Percentiles rank a stretch among this genome's conserved stretches.
Evolutionary conservation across 2,888 invertebrate genomes (phyloP).

Genomic region (Steinernema hermaphroditum): DNA sequence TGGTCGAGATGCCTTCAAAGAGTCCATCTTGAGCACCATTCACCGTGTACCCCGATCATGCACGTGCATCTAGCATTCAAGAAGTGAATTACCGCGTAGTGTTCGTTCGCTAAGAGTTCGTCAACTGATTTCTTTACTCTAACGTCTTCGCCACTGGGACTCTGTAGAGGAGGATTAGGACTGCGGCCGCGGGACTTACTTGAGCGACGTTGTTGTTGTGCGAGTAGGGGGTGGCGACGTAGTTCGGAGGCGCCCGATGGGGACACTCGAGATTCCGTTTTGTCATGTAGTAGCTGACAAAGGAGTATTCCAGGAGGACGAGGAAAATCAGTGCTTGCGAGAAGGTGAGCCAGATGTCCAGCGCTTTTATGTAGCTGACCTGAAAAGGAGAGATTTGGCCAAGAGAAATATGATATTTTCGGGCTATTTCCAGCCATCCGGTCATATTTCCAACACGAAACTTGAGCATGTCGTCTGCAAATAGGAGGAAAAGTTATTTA

Average conservation of each 20-base stretch:
- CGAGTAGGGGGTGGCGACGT: slow-evolving; percentile 21
- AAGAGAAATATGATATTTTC: too few relatives aligned
- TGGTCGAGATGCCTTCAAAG: too few relatives aligned
- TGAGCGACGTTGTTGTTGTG: slow-evolving; percentile 31
- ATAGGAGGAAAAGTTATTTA: too few relatives aligned
- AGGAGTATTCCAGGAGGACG: slow-evolving; percentile 65
- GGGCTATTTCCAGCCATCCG: too few relatives aligned
- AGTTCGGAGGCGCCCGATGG: slow-evolving; percentile 43
- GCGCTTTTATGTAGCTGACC: slow-evolving; percentile 51
- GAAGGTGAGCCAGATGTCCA: slow-evolving; percentile 65
- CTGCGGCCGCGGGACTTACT: background rate
- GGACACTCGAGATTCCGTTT: slow-evolving; percentile 54
- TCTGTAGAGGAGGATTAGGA: background rate
- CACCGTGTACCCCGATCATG: slow-evolving; percentile 6
- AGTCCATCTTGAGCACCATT: background rate
- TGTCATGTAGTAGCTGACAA: slow-evolving; percentile 65
- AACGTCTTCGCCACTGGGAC: slow-evolving; percentile 32
- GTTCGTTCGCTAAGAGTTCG: slow-evolving; percentile 19
- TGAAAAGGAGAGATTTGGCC: slow-evolving; percentile 8
- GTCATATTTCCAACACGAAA: too few relatives aligned
- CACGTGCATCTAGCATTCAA: slow-evolving; percentile 18
- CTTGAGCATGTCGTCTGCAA: too few relatives aligned
- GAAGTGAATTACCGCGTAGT: slow-evolving; percentile 19
- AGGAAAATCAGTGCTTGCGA: slow-evolving; percentile 64
- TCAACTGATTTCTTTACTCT: slow-evolving; percentile 33